Evolutionary conservation across 2,113 vertebrate species (phyloP), one percentile per base, ranked within the genome.

Genomic region (Eubucco bourcierii): DNA sequence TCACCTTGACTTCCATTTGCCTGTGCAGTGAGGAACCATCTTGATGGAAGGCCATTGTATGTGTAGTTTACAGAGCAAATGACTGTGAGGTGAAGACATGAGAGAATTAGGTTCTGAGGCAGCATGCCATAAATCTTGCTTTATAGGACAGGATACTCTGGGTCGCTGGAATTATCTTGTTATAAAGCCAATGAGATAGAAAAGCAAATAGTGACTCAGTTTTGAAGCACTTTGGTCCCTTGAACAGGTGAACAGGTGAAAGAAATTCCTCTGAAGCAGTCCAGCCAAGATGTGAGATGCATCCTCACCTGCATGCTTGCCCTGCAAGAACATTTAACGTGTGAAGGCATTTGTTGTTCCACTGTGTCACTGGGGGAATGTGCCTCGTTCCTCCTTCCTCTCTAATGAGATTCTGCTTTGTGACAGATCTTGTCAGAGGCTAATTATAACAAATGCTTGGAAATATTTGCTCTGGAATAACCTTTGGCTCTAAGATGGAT

Each of bases 361-460:
- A 20, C 60, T 0, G 0, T 46, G 19, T 53, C 63, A 39, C 63
- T 24, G 29, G 27, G 46, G 66, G 24, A 82, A 29, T 0, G 24
- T 3, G 4, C 31, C 79, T 66, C 1, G 0, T 31, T 73, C 72
- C n/a, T 85, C 31, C 56, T 60, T 77, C 56, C 64, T 72, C 64
- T 52, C 72, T 90, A 53, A 83, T 41, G 53, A 84, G 55, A 72
- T 72, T 93, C 73, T 90, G 53, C 65, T 74, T 77, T 58, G 84
- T 15, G 31, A 80, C 68, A 92, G 75, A 50, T 58, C 72, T 85
- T 95, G 84, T 84, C 93, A 93, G 84, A 77, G 60, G 67, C 91
- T 96, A 93, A 95, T 92, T 92, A 61, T 89, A 94, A 94, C 78
- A 95, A 95, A 93, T 89, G 84, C 31, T 87, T 65, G 65, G 41